Evolutionary conservation across 2,113 vertebrate species (phyloP), one percentile per base, ranked within the genome.

Genomic region (Carollia perspicillata): DNA sequence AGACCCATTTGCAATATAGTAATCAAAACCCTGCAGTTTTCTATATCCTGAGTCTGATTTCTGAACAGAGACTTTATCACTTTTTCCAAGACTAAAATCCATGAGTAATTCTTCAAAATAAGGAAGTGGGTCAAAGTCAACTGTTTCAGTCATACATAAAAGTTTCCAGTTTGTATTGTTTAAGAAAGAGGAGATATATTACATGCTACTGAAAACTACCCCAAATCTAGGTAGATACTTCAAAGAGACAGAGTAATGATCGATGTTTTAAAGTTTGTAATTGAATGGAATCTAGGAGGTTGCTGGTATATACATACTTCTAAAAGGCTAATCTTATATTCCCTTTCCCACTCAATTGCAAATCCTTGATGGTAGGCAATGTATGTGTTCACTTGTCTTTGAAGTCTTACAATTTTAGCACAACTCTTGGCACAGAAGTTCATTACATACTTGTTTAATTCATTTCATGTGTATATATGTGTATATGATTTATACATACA

Each of bases 101-200:
- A 84, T 91, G 79, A 97, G 83, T 95, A 97, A 96, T 98, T 97
- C 95, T 97, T 63, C 86, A 17, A 90, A 95, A 97, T 93, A 96
- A 92, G 83, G 92, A 98, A 97, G 93, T 95, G 94, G 93, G 93
- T 96, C 86, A 96, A 84, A 97, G 94, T 95, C 95, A 98, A 96
- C 75, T 93, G 44, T 97, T 97, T 65, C 75, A 93, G 78, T 97
- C 88, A 28, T 92, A 81, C 58, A 80, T 26, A 84, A 95, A 94
- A 98, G n/a, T n/a, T n/a, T n/a, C n/a, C n/a, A n/a, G 47, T 95
- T 95, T 93, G 40, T 78, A 66, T 94, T 42, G 55, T 63, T 97
- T 3, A 2, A 58, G 28, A 69, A n/a, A 95, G 65, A 60, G 65
- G 77, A 93, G 63, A 93, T 69, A 60, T 90, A 65, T 60, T 79